Evolutionary conservation across 2,888 invertebrate species (phyloP).

Genomic region (Mimachlamys varia): DNA sequence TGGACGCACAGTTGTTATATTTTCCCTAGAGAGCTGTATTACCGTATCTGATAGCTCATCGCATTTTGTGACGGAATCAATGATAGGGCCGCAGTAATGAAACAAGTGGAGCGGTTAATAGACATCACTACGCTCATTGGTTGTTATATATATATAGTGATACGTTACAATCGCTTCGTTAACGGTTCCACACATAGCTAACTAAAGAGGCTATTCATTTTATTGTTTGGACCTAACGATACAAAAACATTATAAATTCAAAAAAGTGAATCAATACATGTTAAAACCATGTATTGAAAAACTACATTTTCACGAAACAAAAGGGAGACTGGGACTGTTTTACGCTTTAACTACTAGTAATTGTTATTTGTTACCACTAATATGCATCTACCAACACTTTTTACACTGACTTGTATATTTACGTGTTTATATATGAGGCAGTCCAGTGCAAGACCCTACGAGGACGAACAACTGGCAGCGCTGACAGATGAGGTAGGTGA

Average conservation of each 20-base stretch:
- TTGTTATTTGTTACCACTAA: neutral
- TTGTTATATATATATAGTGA: neutral
- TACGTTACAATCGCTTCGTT: constrained; percentile 2
- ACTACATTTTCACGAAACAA: neutral
- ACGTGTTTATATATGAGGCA: neutral
- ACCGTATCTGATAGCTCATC: neutral
- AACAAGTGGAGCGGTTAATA: constrained; percentile 15
- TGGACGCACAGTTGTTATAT: neutral
- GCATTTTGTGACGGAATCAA: constrained; percentile 9
- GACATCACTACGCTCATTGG: constrained; percentile 14
- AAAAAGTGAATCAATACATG: neutral
- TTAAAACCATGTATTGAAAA: neutral
- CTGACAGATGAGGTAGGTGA: neutral
- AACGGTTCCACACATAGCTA: neutral
- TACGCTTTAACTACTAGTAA: neutral
- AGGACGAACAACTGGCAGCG: neutral
- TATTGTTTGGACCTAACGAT: neutral
- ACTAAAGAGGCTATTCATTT: neutral
- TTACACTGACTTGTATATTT: neutral
- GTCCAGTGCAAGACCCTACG: neutral
- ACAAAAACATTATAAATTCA: neutral
- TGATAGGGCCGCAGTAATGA: constrained; percentile 1
- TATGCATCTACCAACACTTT: neutral
- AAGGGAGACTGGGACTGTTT: neutral
- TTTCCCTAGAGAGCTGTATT: neutral